phyloP scores from a whole-genome alignment of 2,113 vertebrate genomes.

The Spea bombifrons region DNA sequence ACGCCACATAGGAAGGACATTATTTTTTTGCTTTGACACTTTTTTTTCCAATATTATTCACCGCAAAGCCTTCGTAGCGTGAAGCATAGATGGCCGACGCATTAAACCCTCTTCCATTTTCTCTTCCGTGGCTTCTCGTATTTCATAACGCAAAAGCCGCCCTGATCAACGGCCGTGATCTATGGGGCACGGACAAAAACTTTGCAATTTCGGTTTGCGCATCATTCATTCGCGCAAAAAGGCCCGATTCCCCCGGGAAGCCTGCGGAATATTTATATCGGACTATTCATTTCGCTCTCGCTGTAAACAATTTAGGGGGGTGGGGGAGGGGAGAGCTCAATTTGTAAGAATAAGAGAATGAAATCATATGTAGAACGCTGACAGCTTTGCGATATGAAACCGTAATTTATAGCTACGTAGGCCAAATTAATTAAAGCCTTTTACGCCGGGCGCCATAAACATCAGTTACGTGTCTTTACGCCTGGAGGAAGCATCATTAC shows the following conservation, averaged over 20 bases:
- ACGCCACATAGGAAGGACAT: no score
- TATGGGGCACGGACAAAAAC: conserved; percentile 6
- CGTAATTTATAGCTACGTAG: conserved; percentile 35
- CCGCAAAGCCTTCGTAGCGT: no score
- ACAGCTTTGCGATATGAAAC: conserved; percentile 31
- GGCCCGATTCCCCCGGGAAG: conserved; percentile 29
- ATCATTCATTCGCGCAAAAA: conserved; percentile 32
- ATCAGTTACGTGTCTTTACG: conserved; percentile 24
- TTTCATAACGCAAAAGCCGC: conserved; percentile 12
- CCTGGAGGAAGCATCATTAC: conserved; percentile 13
- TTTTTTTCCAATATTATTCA: no score
- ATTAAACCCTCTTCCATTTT: not conserved
- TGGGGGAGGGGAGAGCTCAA: not conserved
- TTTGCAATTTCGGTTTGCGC: conserved; percentile 41
- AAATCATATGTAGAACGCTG: conserved; percentile 30
- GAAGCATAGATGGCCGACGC: not conserved
- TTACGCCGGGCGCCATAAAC: conserved; percentile 2
- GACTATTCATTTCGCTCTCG: conserved; percentile 39
- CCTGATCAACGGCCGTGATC: conserved; percentile 11
- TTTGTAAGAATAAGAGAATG: conserved; percentile 26
- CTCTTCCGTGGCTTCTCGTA: not conserved
- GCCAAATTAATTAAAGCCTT: conserved; percentile 42
- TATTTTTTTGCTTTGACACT: no score
- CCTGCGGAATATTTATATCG: conserved; percentile 39
- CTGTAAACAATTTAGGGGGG: conserved; percentile 45